Evolutionary conservation across 2,888 invertebrate genomes (phyloP).

Genomic region (Shargacucullia verbasci): DNA sequence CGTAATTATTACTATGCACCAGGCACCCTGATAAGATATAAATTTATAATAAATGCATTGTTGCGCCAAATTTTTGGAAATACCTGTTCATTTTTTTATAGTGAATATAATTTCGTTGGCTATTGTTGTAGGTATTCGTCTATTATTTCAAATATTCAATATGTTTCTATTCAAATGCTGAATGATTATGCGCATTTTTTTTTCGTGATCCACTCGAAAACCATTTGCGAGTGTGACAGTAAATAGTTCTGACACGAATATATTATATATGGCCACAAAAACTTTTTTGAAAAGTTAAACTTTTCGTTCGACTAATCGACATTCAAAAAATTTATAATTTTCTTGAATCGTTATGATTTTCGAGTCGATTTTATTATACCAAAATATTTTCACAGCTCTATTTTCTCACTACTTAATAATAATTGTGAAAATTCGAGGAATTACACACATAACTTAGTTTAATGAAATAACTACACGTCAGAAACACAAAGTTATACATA

Average conservation of each 20-base stretch:
- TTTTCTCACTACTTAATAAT: constrained; percentile 43
- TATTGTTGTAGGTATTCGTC: background rate
- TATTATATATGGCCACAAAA: constrained; percentile 32
- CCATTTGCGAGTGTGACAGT: constrained; percentile 32
- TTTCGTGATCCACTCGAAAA: constrained; percentile 40
- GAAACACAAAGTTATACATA: constrained; percentile 9
- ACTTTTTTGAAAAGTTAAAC: constrained; percentile 44
- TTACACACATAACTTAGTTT: constrained; percentile 21
- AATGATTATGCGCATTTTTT: constrained; percentile 5
- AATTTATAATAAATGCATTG: too few relatives aligned
- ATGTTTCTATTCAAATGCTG: constrained; percentile 6
- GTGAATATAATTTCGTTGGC: background rate
- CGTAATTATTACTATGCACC: too few relatives aligned
- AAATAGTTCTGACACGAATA: constrained; percentile 21
- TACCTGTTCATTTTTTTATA: too few relatives aligned
- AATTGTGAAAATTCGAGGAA: constrained; percentile 32
- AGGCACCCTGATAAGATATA: too few relatives aligned
- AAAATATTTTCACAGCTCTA: constrained; percentile 51
- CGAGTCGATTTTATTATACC: constrained; percentile 38
- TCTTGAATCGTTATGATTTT: constrained; percentile 46
- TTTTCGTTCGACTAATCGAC: constrained; percentile 34
- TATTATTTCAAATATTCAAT: constrained; percentile 10
- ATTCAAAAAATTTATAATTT: constrained; percentile 50
- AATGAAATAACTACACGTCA: constrained; percentile 5
- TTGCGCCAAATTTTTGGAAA: too few relatives aligned